A percentile compares a stretch with the other conserved stretches of the same genome.
Conservation (phyloP, 2,113 vertebrate genomes). For the Triplophysa tibetana region DNA sequence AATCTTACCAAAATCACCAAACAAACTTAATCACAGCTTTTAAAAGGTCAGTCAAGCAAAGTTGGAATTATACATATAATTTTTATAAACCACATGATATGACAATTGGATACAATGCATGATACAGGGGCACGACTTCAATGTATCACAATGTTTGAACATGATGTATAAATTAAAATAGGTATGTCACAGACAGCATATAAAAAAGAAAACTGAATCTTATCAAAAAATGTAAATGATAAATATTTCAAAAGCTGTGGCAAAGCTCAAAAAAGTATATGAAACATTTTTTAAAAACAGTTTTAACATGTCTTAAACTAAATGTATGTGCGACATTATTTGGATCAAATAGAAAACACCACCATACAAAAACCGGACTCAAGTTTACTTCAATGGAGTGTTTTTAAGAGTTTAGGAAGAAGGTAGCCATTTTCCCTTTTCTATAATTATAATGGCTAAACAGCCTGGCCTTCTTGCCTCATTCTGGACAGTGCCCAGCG, state of each 20-base stretch:
- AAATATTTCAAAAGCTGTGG: no score
- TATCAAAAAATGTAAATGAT: no score
- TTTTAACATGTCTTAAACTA: no score
- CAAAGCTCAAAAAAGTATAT: no score
- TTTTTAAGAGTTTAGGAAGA: background rate
- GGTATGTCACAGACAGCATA: background rate
- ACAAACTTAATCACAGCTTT: background rate
- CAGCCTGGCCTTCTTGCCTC: background rate
- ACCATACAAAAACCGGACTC: background rate
- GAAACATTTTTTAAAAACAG: no score
- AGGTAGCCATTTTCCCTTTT: conserved; percentile 18
- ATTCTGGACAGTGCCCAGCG: background rate
- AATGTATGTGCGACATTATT: background rate
- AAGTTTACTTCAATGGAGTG: background rate
- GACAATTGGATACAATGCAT: no score
- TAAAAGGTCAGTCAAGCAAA: conserved; percentile 8
- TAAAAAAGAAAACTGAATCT: background rate
- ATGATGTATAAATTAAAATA: background rate
- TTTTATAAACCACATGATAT: no score
- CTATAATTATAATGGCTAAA: conserved; percentile 17
- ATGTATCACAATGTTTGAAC: no score
- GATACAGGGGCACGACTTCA: no score
- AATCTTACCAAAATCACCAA: background rate
- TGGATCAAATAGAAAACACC: background rate
- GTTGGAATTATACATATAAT: background rate